Conservation (phyloP, 2,113 vertebrate genomes). For the Ceratotherium simum region DNA sequence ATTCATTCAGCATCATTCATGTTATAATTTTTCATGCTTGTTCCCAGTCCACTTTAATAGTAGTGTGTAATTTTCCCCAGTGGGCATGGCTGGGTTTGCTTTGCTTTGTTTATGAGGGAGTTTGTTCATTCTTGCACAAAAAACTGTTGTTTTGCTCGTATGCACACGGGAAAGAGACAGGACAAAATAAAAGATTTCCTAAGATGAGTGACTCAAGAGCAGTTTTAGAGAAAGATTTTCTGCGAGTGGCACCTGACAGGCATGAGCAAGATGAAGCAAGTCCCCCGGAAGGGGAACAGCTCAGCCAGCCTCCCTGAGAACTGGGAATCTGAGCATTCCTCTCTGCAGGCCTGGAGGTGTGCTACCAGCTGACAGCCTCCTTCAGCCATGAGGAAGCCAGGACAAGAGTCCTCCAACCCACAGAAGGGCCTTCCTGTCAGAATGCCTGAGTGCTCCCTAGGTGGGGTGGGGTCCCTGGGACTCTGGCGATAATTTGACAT, state of each 20-base stretch:
- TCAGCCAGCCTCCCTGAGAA: neutral
- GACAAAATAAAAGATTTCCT: neutral
- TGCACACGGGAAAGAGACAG: neutral
- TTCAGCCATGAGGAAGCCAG: neutral
- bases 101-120: neutral
- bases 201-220: neutral
- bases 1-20: neutral
- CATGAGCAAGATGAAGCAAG: accelerated
- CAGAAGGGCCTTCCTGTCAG: neutral
- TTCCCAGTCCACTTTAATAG: neutral
- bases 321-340: neutral
- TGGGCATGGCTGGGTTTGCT: neutral
- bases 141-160: neutral
- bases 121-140: neutral
- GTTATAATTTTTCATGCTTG: neutral
- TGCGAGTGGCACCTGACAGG: neutral
- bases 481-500: neutral
- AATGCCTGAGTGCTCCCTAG: accelerated
- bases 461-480: accelerated
- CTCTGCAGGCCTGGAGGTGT: neutral
- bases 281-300: neutral
- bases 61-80: neutral
- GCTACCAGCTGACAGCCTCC: neutral
- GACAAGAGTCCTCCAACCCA: neutral
- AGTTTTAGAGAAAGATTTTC: neutral